Base-by-base conservation (phyloP, 2,113 vertebrate species). In the Lucifuga dentata region DNA sequence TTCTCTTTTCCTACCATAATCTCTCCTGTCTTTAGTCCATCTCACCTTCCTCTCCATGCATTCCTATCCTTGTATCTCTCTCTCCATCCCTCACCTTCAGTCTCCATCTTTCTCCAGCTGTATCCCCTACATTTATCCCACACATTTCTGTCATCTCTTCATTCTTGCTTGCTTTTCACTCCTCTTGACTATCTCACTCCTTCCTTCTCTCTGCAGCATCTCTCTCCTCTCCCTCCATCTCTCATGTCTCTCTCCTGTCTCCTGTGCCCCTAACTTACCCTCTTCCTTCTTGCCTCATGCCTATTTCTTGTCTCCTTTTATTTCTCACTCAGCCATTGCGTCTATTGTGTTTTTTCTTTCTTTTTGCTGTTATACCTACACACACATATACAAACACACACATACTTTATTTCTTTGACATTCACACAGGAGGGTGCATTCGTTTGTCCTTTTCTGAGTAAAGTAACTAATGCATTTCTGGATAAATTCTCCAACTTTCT, bases 1-100 rank as follows among this genome's bases (percentile, higher is more conserved):
- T 38, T 63, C 33, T 39, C 19, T 75, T n/a, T 35, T 33, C 56
- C 23, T 77, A 33, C 15, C 23, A 51, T 33, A 16, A 46, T 65
- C 33, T 17, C 29, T 20, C 50, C 17, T 68, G 11, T 6, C 20
- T 73, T 60, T 61, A 19, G 32, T 41, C n/a, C 19, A 15, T 46
- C 17, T 38, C 8, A 13, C 45, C 52, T 49, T 15, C 17, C 23
- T 50, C 19, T 67, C 26, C 39, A 13, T 59, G 6, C 2, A 17
- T 49, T 21, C 11, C 26, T 29, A 29, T 29, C 26, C 26, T 29
- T 29, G 26, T 7, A 29, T 29, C 26, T 57, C 32, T n/a, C n/a
- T n/a, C 2, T 57, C 32, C 3, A 19, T 32, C 29, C 8, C 19
- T 43, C 32, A 11, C 5, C 32, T 66, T n/a, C 2, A 32, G 17